phyloP scores from a whole-genome alignment of 2,888 invertebrate species.

The Lithophane semibrunnea region DNA sequence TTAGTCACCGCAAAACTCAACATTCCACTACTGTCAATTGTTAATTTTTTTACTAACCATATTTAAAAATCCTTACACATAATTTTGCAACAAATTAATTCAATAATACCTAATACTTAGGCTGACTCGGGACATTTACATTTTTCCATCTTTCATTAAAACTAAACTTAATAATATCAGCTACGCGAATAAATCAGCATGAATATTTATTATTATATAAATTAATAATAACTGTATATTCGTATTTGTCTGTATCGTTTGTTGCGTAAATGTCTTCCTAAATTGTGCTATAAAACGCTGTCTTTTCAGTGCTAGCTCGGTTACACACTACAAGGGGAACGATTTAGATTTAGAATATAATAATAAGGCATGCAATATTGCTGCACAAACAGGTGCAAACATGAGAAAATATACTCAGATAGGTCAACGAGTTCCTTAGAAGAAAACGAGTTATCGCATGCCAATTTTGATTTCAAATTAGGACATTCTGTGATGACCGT shows the following conservation, averaged over 20 bases:
- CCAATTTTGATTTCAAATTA: background rate
- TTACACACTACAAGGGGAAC: constrained; percentile 34
- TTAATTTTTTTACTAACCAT: constrained; percentile 69
- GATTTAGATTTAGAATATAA: constrained; percentile 58
- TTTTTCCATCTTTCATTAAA: constrained; percentile 72
- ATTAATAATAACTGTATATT: constrained; percentile 74
- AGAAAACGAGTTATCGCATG: background rate
- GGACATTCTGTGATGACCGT: background rate
- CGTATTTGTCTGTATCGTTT: constrained; percentile 79
- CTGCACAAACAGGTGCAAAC: constrained; percentile 41
- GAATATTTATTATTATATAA: constrained; percentile 76
- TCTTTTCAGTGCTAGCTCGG: constrained; percentile 75
- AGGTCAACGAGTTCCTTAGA: background rate
- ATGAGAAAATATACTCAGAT: constrained; percentile 53
- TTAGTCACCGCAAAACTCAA: constrained; percentile 53
- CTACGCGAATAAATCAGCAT: constrained; percentile 81
- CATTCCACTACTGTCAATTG: constrained; percentile 63
- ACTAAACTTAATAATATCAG: constrained; percentile 85
- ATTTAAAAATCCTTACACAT: constrained; percentile 69
- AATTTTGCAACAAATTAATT: constrained; percentile 72
- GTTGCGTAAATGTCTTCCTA: constrained; percentile 81
- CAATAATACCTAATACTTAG: constrained; percentile 82
- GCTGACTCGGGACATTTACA: constrained; percentile 79
- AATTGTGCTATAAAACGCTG: constrained; percentile 79
- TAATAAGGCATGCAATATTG: constrained; percentile 60